A percentile compares a stretch with the other conserved stretches of the same genome.
Evolutionary conservation across 2,797 vertebrate genomes (phyloP).

Genomic region (Mallotus villosus): DNA sequence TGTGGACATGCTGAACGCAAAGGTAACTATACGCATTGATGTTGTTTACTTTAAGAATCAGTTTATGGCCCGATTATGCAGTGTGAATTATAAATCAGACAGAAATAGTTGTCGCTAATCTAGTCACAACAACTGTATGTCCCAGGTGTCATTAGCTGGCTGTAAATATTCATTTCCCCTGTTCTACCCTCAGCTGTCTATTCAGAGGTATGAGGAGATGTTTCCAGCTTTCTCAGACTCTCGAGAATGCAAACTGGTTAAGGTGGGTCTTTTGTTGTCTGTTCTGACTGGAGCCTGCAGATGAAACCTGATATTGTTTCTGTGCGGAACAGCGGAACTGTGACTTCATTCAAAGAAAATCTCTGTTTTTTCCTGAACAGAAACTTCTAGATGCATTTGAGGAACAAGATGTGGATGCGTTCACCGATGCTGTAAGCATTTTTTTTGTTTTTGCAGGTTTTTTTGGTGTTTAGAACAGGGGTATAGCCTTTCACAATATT

Average conservation of each 20-base stretch:
- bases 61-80: background rate
- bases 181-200: constrained; percentile 66
- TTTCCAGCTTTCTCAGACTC: constrained; percentile 80
- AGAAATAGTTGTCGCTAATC: background rate
- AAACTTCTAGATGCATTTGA: constrained; percentile 79
- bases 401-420: constrained; percentile 77
- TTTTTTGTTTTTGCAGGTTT: background rate
- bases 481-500: background rate
- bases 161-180: constrained; percentile 7
- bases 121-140: background rate
- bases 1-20: constrained; percentile 82
- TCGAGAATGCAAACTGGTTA: constrained; percentile 79
- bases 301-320: background rate
- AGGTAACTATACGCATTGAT: constrained; percentile 55
- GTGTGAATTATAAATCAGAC: background rate
- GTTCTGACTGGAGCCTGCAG: background rate
- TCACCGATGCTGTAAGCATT: constrained; percentile 78
- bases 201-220: constrained; percentile 81
- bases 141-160: background rate
- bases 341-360: background rate
- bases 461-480: background rate
- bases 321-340: background rate
- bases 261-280: constrained; percentile 53
- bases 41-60: background rate
- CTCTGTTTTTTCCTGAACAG: constrained; percentile 49